Base-by-base conservation (phyloP, 1,140 invertebrate genomes). In the Aphelenchoides fujianensis region DNA sequence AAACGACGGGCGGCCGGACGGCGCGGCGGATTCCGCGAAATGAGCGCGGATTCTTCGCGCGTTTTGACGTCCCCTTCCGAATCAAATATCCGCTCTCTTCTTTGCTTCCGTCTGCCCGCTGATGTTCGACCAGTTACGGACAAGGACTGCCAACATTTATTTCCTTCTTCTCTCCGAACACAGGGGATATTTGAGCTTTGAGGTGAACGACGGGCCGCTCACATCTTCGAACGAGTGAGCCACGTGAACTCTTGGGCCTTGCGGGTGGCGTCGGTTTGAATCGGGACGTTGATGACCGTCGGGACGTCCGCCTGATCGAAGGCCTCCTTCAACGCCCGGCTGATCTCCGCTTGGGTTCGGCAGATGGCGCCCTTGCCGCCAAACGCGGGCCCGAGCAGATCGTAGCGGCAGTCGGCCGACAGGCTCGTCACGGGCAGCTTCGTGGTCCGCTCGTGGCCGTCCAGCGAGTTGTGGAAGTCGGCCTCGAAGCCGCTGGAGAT, bases 221-320 rank as follows among this genome's bases (percentile, higher is more conserved):
- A 92, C 70, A 93, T 86, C 86, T 94, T 94, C 27, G 92, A 92
- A 86, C 93, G 91, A 0, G 93, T 95, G 1, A 96, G 86, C 93
- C 93, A 95, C 78, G 88, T 90, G 82, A 70, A 30, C 77, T 86
- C 89, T 86, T 97, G 94, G 66, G 91, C 89, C 86, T 95, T 96
- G 72, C 93, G 89, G 82, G 92, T 91, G 41, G 94, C 91, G 73
- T 89, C 88, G 12, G 93, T 92, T 84, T 89, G 90, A 32, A 97
- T 96, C 77, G 92, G 89, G 23, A 95, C 90, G 83, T 97, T 97
- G 70, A 97, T 92, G 52, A 97, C 89, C 64, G 89, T 90, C 7
- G 93, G 92, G 74, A 88, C 87, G 83, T 92, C 89, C 0, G 85
- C 89, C 9, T 88, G 85, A 82, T 78, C 74, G 27, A 93, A 84